A percentile compares a stretch with the other conserved stretches of the same genome.
Conservation (phyloP, 1,140 invertebrate genomes). For the Drosophila bipectinata region DNA sequence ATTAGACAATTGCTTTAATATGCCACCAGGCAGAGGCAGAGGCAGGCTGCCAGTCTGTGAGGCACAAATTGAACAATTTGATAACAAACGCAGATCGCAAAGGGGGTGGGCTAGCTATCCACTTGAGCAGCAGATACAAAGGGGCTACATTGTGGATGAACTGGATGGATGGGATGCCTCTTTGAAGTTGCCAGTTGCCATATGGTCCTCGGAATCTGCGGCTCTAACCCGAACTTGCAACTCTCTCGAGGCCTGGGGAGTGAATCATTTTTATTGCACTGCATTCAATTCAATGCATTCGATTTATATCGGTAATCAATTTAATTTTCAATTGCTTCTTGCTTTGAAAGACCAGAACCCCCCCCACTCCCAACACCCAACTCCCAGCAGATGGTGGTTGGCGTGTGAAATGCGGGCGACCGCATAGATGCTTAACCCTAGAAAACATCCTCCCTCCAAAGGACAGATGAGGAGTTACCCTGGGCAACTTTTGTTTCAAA, state of each 20-base stretch:
- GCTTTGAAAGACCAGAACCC: neutral
- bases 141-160: slow-evolving; percentile 61
- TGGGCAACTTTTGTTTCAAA: no score
- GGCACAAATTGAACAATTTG: slow-evolving; percentile 79
- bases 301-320: slow-evolving; percentile 73
- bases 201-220: slow-evolving; percentile 57
- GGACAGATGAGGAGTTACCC: neutral
- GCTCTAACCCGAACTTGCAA: slow-evolving; percentile 42
- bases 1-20: slow-evolving; percentile 81
- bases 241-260: slow-evolving; percentile 43
- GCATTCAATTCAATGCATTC: slow-evolving; percentile 20
- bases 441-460: neutral
- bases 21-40: slow-evolving; percentile 64
- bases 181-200: slow-evolving; percentile 69
- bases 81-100: slow-evolving; percentile 53
- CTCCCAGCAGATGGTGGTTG: neutral
- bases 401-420: slow-evolving; percentile 69
- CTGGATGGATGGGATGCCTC: slow-evolving; percentile 29
- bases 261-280: slow-evolving; percentile 76
- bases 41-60: slow-evolving; percentile 28
- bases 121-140: slow-evolving; percentile 60
- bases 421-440: slow-evolving; percentile 9
- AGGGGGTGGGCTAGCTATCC: neutral
- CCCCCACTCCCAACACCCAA: neutral
- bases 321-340: slow-evolving; percentile 72